These are phyloP conservation scores for Xyrichtys novacula DNA, from an alignment of 2,797 vertebrate species.

Conservation along the genomic window DNA sequence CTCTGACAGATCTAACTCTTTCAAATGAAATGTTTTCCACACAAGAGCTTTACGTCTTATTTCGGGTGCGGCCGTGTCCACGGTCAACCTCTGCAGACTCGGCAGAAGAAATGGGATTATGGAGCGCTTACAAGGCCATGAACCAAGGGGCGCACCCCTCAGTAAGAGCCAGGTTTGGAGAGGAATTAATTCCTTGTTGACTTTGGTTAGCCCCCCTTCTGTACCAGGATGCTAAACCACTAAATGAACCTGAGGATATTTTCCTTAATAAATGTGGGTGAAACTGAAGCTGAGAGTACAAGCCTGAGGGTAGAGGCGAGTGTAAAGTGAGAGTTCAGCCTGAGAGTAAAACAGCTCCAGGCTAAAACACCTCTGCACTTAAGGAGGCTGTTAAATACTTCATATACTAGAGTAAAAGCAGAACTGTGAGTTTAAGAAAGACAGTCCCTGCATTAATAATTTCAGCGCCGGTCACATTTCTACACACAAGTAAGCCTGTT, in stretches of 20 bases:
- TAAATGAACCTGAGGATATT: constrained; percentile 58
- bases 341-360: constrained; percentile 31
- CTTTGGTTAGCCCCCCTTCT: constrained; percentile 65
- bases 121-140: constrained; percentile 37
- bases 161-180: constrained; percentile 51
- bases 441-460: constrained; percentile 1
- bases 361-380: constrained; percentile 21
- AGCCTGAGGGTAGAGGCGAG: constrained; percentile 33
- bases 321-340: constrained; percentile 35
- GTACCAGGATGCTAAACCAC: constrained; percentile 61
- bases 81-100: constrained; percentile 34
- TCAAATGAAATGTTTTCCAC: constrained; percentile 47
- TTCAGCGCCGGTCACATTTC: not conserved
- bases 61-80: constrained; percentile 35
- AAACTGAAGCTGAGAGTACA: constrained; percentile 54
- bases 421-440: constrained; percentile 29
- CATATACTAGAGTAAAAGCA: constrained; percentile 34
- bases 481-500: not conserved
- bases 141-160: constrained; percentile 40
- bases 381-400: constrained; percentile 4
- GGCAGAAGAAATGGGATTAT: constrained; percentile 32
- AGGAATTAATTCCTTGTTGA: constrained; percentile 73
- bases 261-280: constrained; percentile 67
- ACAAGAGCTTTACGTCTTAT: constrained; percentile 48
- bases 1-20: constrained; percentile 53